Percentiles rank a stretch among this genome's conserved stretches.
Conservation (phyloP, 2,888 invertebrate species). For the Lasioglossum figueresi region DNA sequence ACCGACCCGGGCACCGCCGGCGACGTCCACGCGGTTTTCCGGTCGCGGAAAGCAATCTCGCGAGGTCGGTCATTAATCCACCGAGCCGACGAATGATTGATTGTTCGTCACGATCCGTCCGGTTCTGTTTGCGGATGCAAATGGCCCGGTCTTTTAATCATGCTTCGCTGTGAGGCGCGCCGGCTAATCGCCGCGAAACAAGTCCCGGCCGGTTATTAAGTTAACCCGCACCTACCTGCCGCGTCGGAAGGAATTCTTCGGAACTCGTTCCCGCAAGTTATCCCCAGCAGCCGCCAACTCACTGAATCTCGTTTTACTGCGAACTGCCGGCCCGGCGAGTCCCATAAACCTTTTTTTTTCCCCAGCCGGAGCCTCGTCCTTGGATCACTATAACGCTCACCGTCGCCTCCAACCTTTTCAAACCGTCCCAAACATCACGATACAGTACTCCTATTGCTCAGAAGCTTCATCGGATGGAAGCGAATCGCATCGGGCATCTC, state of each 20-base stretch:
- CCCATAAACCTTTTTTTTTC: neutral
- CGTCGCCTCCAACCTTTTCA: neutral
- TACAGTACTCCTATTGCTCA: neutral
- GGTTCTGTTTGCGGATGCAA: slow-evolving; percentile 6
- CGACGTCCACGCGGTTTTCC: neutral
- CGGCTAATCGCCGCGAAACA: slow-evolving; percentile 13
- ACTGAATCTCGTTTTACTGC: slow-evolving; percentile 5
- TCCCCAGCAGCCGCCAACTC: slow-evolving; percentile 11
- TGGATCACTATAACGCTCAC: neutral
- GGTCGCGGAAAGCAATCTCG: neutral
- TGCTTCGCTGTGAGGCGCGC: neutral
- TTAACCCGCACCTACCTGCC: slow-evolving; percentile 12
- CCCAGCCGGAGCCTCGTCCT: neutral
- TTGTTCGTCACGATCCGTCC: neutral
- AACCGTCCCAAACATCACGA: neutral
- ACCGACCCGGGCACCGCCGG: neutral
- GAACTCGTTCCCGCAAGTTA: slow-evolving; percentile 5
- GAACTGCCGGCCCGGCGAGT: neutral
- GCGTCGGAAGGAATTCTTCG: neutral
- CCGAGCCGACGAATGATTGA: neutral
- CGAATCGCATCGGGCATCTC: neutral
- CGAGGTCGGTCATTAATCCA: neutral
- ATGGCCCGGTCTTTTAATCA: neutral
- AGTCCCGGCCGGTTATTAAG: slow-evolving; percentile 1
- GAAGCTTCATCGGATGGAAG: neutral